A percentile compares a stretch with the other conserved stretches of the same genome.
Conservation (phyloP, 2,888 invertebrate genomes). For the Luperina nickerlii region DNA sequence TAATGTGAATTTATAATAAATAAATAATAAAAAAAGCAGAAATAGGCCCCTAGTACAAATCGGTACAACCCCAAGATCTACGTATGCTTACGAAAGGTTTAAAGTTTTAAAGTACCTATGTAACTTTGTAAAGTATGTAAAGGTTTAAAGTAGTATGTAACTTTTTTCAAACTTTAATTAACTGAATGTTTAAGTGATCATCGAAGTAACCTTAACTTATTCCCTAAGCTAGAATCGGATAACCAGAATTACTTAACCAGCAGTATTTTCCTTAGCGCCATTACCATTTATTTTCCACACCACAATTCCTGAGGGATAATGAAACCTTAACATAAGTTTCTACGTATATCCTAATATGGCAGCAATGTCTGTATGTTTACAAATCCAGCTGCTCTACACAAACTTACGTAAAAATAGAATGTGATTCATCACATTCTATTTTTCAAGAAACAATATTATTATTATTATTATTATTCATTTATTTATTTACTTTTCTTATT, state of each 20-base stretch:
- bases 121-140: too few species aligned
- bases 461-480: too few species aligned
- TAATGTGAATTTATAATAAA: too few species aligned
- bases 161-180: background rate
- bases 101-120: too few species aligned
- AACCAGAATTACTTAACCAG: background rate
- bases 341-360: background rate
- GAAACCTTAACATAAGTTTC: background rate
- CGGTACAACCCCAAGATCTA: too few species aligned
- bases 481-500: too few species aligned
- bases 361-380: background rate
- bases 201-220: background rate
- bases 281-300: background rate
- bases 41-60: too few species aligned
- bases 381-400: conserved; percentile 24
- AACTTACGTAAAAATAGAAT: conserved; percentile 44
- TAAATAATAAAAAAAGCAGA: too few species aligned
- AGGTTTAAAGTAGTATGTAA: too few species aligned
- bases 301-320: background rate
- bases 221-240: background rate
- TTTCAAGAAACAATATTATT: too few species aligned
- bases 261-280: background rate
- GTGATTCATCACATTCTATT: too few species aligned
- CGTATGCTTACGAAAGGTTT: too few species aligned
- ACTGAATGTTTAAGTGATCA: background rate